Conservation (phyloP, 2,888 invertebrate species). For the Eucriotettix oculatus region DNA sequence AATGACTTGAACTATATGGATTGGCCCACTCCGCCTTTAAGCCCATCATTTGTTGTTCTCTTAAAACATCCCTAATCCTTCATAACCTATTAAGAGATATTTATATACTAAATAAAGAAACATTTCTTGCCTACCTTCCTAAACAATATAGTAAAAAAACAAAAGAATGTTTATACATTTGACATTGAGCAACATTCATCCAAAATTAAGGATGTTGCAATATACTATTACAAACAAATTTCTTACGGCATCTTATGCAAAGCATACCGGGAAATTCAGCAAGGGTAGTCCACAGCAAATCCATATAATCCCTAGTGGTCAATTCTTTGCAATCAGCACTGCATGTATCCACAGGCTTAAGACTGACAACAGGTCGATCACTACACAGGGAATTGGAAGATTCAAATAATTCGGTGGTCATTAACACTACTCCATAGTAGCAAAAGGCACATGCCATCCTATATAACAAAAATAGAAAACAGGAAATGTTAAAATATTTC, state of each 20-base stretch:
- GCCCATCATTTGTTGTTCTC: too few species aligned
- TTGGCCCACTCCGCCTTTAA: too few species aligned
- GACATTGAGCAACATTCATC: too few species aligned
- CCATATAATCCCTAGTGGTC: conserved; percentile 77
- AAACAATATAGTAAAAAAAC: too few species aligned
- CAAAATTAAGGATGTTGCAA: neutral
- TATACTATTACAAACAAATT: conserved; percentile 1
- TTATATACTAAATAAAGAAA: too few species aligned
- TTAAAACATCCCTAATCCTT: too few species aligned
- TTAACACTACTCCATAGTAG: conserved; percentile 85
- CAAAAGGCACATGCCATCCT: conserved; percentile 90
- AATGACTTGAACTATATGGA: too few species aligned
- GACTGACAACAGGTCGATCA: conserved; percentile 15
- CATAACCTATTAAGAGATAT: too few species aligned
- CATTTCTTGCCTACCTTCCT: too few species aligned
- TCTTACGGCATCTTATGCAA: neutral
- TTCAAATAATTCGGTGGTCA: conserved; percentile 86
- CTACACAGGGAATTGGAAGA: conserved; percentile 30
- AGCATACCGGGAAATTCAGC: conserved; percentile 81
- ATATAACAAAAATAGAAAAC: conserved; percentile 8
- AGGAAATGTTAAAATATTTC: too few species aligned
- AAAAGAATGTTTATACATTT: too few species aligned
- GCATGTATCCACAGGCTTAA: conserved; percentile 31
- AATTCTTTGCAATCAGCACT: conserved; percentile 53
- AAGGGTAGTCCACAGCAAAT: conserved; percentile 81